Evolutionary conservation across 2,888 invertebrate genomes (phyloP).

Genomic region (Electrophaes corylata): DNA sequence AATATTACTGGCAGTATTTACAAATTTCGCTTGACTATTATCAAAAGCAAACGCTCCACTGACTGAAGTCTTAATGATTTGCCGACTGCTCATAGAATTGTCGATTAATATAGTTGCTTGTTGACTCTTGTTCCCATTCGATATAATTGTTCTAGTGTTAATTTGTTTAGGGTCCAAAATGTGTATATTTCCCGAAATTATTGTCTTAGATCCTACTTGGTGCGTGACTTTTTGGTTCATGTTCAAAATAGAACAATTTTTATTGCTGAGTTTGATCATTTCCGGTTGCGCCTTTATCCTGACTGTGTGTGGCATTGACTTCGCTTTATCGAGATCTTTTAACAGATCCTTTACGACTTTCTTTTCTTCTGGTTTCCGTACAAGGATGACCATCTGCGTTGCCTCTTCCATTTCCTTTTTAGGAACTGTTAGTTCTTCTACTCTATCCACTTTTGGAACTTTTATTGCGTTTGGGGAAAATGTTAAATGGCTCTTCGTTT

Average conservation of each 20-base stretch:
- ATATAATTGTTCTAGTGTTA: slow-evolving; percentile 77
- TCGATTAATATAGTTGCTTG: slow-evolving; percentile 80
- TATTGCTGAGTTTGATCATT: slow-evolving; percentile 74
- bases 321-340: slow-evolving; percentile 80
- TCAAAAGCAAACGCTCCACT: slow-evolving; percentile 71
- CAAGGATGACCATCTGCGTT: slow-evolving; percentile 78
- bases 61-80: slow-evolving; percentile 79
- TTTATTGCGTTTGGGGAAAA: slow-evolving; percentile 89
- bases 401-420: slow-evolving; percentile 74
- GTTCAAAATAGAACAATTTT: slow-evolving; percentile 78
- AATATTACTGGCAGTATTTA: slow-evolving; percentile 51
- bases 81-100: slow-evolving; percentile 77
- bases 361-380: slow-evolving; percentile 74
- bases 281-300: slow-evolving; percentile 76
- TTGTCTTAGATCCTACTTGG: slow-evolving; percentile 77
- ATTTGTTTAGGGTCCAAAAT: slow-evolving; percentile 77
- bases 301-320: slow-evolving; percentile 61
- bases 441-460: slow-evolving; percentile 80
- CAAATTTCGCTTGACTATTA: slow-evolving; percentile 72
- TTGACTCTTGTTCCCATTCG: slow-evolving; percentile 75
- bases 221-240: slow-evolving; percentile 74
- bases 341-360: slow-evolving; percentile 87
- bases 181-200: slow-evolving; percentile 82
- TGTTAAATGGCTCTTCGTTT: slow-evolving; percentile 88
- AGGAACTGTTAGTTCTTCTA: slow-evolving; percentile 52